Percentiles rank a stretch among this genome's conserved stretches.
Evolutionary conservation across 2,113 vertebrate genomes (phyloP).

Genomic region (Probosciger aterrimus): DNA sequence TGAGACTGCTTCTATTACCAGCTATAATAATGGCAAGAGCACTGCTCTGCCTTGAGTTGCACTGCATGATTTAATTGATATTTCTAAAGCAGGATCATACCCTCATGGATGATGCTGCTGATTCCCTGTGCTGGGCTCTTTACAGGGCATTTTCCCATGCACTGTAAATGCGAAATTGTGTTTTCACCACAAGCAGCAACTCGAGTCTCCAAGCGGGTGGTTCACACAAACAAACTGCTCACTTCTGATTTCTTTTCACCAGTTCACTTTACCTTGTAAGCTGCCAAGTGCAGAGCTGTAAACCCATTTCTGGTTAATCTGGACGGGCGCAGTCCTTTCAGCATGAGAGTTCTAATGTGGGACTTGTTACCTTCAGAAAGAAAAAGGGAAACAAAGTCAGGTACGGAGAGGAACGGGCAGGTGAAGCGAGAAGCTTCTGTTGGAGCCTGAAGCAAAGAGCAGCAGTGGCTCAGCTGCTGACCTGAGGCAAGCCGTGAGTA

Average conservation of each 20-base stretch:
- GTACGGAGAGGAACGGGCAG: neutral
- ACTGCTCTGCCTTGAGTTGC: neutral
- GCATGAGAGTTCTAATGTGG: conserved; percentile 86
- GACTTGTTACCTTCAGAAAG: conserved; percentile 82
- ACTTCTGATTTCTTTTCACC: neutral
- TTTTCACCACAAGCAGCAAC: neutral
- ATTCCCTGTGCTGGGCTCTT: neutral
- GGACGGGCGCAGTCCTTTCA: conserved; percentile 91
- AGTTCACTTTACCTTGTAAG: conserved; percentile 81
- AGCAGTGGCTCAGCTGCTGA: neutral
- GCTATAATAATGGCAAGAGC: neutral
- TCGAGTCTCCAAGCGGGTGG: neutral
- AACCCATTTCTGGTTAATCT: conserved; percentile 90
- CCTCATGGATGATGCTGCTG: neutral
- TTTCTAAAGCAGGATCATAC: neutral
- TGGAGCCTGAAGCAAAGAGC: neutral
- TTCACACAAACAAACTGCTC: neutral
- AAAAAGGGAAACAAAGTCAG: neutral
- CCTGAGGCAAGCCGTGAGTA: neutral
- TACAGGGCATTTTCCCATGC: neutral
- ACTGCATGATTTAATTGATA: neutral
- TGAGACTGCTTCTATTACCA: neutral
- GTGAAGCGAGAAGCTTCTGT: neutral
- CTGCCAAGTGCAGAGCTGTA: conserved; percentile 90
- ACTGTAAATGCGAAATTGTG: neutral